Base-by-base conservation (phyloP, 2,113 vertebrate genomes). In the Erythrolamprus reginae region DNA sequence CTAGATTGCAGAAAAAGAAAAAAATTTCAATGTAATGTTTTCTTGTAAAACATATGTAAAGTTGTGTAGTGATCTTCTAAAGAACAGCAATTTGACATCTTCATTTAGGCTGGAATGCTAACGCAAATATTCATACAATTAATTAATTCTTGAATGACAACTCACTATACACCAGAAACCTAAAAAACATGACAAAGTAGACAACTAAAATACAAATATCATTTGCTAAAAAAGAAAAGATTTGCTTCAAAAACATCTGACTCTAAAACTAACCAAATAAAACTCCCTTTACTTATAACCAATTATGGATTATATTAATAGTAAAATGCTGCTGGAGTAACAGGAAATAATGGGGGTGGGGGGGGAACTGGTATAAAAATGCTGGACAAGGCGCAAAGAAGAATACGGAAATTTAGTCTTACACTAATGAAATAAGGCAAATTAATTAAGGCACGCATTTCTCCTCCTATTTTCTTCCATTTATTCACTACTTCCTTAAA, bases 1-100 rank as follows among this genome's bases (percentile, higher is more conserved):
- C 21, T 53, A 24, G 33, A 53, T 45, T 89, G 88, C 42, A 51
- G 42, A 89, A 89, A 88, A 89, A n/a, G 52, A 89, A 89, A 88
- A 10, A 50, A 52, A 82, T 70, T 21, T 77, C 28, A 77, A 88
- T 38, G n/a, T 33, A 33, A 48, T 52, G 42, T 24, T 47, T 38
- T 38, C 9, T 52, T 88, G 58, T 77, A 61, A 77, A 33, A 70
- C 15, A 77, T 77, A 77, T 77, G 8, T 17, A 19, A 38, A 38
- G 15, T 38, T 77, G 65, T 77, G 2, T 77, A 70, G 45, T 70
- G 50, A 50, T 50, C 15, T 38, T 38, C 65, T 77, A 77, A 77
- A 77, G 65, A 77, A 77, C 65, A 77, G n/a, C 33, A 77, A 19
- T 77, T 38, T 23, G 28, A 47, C 9, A 33, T 26, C 9, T 65